phyloP scores from a whole-genome alignment of 2,888 invertebrate genomes.

The Epinotia nisella region DNA sequence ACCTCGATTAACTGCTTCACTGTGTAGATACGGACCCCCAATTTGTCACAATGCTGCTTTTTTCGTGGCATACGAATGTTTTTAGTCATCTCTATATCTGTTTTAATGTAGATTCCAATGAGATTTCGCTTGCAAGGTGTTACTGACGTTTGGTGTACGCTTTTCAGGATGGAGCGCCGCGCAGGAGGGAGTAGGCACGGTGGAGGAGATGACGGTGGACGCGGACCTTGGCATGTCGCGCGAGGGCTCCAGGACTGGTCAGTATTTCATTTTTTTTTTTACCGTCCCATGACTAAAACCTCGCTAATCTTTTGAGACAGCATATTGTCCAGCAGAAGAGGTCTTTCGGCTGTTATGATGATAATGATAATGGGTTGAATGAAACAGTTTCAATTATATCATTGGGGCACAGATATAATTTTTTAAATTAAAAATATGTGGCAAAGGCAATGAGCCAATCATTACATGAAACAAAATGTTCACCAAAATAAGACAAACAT shows the following conservation, averaged over 20 bases:
- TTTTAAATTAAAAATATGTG: not conserved
- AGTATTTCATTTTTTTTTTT: slow-evolving; percentile 42
- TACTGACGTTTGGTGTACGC: slow-evolving; percentile 29
- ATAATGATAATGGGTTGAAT: too few relatives aligned
- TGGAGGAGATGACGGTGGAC: slow-evolving; percentile 86
- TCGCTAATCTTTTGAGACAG: too few relatives aligned
- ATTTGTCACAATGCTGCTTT: not conserved
- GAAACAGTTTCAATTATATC: too few relatives aligned
- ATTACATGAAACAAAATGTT: not conserved
- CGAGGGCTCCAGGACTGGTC: slow-evolving; percentile 96
- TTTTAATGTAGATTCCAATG: not conserved
- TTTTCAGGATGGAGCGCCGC: slow-evolving; percentile 76
- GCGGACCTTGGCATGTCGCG: slow-evolving; percentile 92
- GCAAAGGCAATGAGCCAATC: not conserved
- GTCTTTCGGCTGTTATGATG: too few relatives aligned
- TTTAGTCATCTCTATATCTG: slow-evolving; percentile 5
- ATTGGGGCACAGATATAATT: not conserved
- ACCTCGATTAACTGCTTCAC: too few relatives aligned
- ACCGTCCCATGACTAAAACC: not conserved
- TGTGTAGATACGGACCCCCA: too few relatives aligned
- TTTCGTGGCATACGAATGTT: not conserved
- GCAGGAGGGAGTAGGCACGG: slow-evolving; percentile 78
- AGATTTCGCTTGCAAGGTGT: not conserved
- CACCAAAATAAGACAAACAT: not conserved
- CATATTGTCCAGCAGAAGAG: too few relatives aligned